Percentiles rank a stretch among this genome's conserved stretches.
phyloP scores from a whole-genome alignment of 2,888 invertebrate genomes.

The Gortyna flavago region DNA sequence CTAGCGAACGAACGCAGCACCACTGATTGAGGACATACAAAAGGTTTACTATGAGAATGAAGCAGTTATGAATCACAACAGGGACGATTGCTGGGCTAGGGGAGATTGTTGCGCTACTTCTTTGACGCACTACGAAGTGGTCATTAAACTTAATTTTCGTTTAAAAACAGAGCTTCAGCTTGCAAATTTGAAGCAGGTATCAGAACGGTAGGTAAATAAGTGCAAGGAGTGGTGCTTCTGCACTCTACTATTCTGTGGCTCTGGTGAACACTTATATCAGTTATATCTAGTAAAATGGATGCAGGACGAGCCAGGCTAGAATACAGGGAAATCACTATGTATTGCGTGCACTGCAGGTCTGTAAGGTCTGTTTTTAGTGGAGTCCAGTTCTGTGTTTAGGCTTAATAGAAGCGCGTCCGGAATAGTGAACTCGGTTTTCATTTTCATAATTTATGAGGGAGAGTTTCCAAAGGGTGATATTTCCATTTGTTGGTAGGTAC shows the following conservation, averaged over 20 bases:
- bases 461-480: not conserved
- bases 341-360: slow-evolving; percentile 22
- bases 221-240: not conserved
- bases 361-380: slow-evolving; percentile 16
- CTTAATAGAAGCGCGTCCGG: slow-evolving; percentile 5
- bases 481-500: slow-evolving; percentile 1
- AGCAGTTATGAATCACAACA: not conserved
- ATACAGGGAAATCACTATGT: slow-evolving; percentile 42
- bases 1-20: slow-evolving; percentile 38
- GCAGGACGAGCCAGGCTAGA: slow-evolving; percentile 24
- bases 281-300: slow-evolving; percentile 28
- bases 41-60: slow-evolving; percentile 4
- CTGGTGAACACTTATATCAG: slow-evolving; percentile 27
- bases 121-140: too few relatives aligned
- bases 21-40: not conserved
- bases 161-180: too few relatives aligned
- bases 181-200: too few relatives aligned
- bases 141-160: too few relatives aligned
- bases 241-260: not conserved
- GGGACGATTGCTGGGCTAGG: not conserved
- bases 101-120: not conserved
- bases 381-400: slow-evolving; percentile 30
- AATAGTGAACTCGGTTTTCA: slow-evolving; percentile 7
- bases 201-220: too few relatives aligned
- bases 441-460: slow-evolving; percentile 24